A percentile compares a stretch with the other conserved stretches of the same genome.
These are phyloP conservation scores for Apamea epomidion DNA, from an alignment of 2,888 invertebrate genomes.

Conservation along the genomic window DNA sequence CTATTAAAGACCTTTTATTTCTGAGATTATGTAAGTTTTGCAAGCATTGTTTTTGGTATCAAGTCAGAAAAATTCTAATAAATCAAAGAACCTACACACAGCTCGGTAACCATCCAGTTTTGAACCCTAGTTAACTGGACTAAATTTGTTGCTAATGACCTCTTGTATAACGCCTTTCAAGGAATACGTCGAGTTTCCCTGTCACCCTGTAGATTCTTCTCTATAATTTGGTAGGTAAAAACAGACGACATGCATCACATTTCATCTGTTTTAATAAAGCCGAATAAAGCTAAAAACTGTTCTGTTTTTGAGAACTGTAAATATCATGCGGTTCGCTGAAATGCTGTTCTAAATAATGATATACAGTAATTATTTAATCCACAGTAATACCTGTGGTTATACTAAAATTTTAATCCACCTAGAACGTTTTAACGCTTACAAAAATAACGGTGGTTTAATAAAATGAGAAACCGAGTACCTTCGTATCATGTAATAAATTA, in stretches of 20 bases:
- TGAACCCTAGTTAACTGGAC: too few species aligned
- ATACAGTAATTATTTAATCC: slow-evolving; percentile 10
- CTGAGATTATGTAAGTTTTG: too few species aligned
- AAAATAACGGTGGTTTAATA: slow-evolving; percentile 2
- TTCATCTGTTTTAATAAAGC: neutral
- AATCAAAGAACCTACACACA: too few species aligned
- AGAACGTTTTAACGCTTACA: neutral
- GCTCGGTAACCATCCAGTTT: too few species aligned
- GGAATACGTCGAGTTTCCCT: too few species aligned
- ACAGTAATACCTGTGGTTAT: neutral
- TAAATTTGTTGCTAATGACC: too few species aligned
- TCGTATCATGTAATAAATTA: neutral
- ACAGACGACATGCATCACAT: neutral
- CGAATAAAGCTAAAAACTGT: neutral
- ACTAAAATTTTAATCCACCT: neutral
- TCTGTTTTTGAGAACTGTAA: neutral
- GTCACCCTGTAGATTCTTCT: neutral
- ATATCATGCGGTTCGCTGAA: neutral
- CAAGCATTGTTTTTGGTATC: too few species aligned
- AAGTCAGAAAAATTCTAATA: too few species aligned
- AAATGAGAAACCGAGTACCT: neutral
- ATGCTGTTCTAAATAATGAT: slow-evolving; percentile 8
- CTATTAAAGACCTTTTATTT: too few species aligned
- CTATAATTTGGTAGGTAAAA: neutral
- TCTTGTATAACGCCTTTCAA: too few species aligned